Evolutionary conservation across 1,140 invertebrate genomes (phyloP).

Genomic region (Aleiodes sp.): DNA sequence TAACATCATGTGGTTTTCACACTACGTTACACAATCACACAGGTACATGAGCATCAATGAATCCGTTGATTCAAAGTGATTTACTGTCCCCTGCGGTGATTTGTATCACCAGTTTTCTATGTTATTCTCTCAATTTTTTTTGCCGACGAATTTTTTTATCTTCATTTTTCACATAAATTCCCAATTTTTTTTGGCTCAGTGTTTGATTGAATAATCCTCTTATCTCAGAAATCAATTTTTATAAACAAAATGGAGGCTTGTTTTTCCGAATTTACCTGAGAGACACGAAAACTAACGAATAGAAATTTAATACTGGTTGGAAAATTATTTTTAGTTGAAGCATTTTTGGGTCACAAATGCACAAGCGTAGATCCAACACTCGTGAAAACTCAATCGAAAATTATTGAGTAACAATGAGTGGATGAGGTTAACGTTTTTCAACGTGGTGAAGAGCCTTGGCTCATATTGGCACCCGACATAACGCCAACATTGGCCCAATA

Average conservation of each 20-base stretch:
- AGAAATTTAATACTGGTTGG: neutral
- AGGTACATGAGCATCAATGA: neutral
- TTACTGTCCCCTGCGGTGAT: neutral
- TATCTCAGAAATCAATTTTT: no score
- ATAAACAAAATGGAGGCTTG: no score
- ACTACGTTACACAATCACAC: neutral
- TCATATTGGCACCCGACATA: no score
- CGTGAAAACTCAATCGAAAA: neutral
- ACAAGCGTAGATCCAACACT: neutral
- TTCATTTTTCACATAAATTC: no score
- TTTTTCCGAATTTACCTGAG: no score
- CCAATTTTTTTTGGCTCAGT: no score
- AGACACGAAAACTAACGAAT: neutral
- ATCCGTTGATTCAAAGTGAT: neutral
- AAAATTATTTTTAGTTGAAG: slow-evolving; percentile 1
- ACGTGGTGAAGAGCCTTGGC: neutral
- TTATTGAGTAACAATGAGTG: neutral
- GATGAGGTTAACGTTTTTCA: slow-evolving; percentile 17
- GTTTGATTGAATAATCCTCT: no score
- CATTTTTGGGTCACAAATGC: slow-evolving; percentile 5
- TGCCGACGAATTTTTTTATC: no score
- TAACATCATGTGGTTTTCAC: neutral
- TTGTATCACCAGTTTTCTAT: no score
- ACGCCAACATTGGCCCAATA: no score
- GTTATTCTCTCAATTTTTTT: neutral